Base-by-base conservation (phyloP, 2,888 invertebrate species). In the Mythimna vitellina region DNA sequence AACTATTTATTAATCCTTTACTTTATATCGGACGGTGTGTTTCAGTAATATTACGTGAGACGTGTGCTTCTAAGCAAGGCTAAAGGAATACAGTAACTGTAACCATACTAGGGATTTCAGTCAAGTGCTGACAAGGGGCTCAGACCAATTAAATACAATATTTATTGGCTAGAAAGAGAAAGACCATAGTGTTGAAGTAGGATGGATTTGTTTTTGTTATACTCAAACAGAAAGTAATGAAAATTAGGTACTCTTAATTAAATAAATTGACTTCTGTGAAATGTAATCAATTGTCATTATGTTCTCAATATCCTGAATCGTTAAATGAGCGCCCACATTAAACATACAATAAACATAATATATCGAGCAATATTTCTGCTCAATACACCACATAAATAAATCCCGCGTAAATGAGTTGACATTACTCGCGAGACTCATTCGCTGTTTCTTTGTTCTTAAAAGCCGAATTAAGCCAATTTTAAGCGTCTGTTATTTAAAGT, bases 331-430 rank as follows among this genome's bases (percentile, higher is more conserved):
- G n/a, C 29, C 20, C 20, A 46, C 70, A 54, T 65, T 46, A 35
- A n/a, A 64, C 53, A 12, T 42, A 67, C 38, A 65, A 42, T 66
- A 60, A 65, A 61, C 51, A 60, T 71, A 29, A 71, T 79, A 75
- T 75, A 82, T 68, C 54, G 67, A 64, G 70, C 70, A 69, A 76
- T 51, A 61, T 58, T 32, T 78, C 54, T 29, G 49, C 12, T 38
- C 60, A 58, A 62, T 58, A 66, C 14, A 0, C 12, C 12, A 25
- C 20, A 29, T 49, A 69, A 57, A 70, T 66, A 61, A 65, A 17
- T 38, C 64, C 20, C 8, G 38, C 60, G 46, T 53, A 64, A 76
- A 70, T 57, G 65, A 65, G 70, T 32, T 62, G 78, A 70, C 54
- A 62, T 67, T 73, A 73, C 63, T 46, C 35, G 12, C 10, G 60